phyloP scores from a whole-genome alignment of 2,113 vertebrate species.

The Trematomus loennbergii region DNA sequence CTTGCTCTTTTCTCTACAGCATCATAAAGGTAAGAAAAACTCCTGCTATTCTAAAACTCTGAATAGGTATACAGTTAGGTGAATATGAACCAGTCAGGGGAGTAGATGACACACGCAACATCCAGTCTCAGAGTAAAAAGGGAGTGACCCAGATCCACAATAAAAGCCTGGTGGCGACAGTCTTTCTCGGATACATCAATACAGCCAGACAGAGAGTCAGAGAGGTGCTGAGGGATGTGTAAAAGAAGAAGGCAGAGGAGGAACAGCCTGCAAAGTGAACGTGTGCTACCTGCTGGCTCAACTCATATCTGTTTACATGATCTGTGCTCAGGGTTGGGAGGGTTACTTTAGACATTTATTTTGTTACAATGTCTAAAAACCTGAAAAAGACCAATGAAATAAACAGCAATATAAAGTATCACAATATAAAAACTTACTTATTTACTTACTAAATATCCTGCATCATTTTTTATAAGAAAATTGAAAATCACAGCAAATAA shows the following conservation, averaged over 20 bases:
- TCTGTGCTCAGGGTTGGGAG: too few species aligned
- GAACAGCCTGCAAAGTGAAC: not conserved
- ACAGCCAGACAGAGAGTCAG: constrained; percentile 19
- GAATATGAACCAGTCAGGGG: not conserved
- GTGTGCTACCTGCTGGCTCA: not conserved
- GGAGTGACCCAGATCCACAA: constrained; percentile 33
- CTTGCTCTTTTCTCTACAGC: constrained; percentile 16
- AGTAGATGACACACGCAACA: constrained; percentile 17
- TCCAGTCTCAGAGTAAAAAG: constrained; percentile 25
- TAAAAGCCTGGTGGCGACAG: not conserved
- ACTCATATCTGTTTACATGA: too few species aligned
- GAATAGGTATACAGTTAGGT: constrained; percentile 1
- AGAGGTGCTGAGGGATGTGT: not conserved
- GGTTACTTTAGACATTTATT: too few species aligned
- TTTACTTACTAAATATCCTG: too few species aligned
- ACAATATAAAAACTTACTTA: too few species aligned
- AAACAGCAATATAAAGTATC: too few species aligned
- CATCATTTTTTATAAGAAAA: too few species aligned
- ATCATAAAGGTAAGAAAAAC: constrained; percentile 36
- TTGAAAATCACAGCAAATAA: too few species aligned
- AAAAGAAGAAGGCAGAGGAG: not conserved
- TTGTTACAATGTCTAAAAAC: too few species aligned
- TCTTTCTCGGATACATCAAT: constrained; percentile 10
- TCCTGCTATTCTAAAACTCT: constrained; percentile 15
- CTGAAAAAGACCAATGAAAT: too few species aligned